phyloP scores from a whole-genome alignment of 1,140 invertebrate species.

The Lanistes nyassanus region DNA sequence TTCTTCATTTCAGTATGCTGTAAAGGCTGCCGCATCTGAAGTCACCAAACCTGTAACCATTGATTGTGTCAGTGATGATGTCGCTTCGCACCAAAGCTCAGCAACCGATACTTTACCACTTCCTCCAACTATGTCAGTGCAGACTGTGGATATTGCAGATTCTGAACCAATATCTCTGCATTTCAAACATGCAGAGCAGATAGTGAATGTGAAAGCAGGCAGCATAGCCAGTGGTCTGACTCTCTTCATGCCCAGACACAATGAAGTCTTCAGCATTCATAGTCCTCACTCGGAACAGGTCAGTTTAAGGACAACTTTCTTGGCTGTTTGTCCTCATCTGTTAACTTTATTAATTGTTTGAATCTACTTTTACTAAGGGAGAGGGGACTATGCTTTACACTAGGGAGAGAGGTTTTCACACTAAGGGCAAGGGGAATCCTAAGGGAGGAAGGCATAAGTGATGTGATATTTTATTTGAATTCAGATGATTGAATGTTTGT shows the following conservation, averaged over 20 bases:
- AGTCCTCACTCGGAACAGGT: constrained; percentile 22
- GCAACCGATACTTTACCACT: too few species aligned
- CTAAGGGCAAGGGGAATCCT: too few species aligned
- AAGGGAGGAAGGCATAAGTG: too few species aligned
- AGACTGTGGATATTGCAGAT: constrained; percentile 18
- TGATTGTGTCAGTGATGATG: neutral
- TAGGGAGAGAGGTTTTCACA: too few species aligned
- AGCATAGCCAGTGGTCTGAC: constrained; percentile 15
- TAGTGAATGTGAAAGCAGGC: constrained; percentile 19
- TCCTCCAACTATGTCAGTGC: neutral
- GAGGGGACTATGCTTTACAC: too few species aligned
- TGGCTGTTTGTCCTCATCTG: too few species aligned
- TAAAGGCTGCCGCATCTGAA: neutral
- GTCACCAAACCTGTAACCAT: neutral
- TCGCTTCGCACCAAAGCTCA: too few species aligned
- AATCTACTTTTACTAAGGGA: too few species aligned
- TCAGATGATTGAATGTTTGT: too few species aligned
- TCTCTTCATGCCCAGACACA: constrained; percentile 20
- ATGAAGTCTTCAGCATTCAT: constrained; percentile 24
- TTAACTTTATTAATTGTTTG: too few species aligned
- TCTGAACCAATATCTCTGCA: constrained; percentile 12
- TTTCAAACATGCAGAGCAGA: constrained; percentile 16
- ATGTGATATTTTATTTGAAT: too few species aligned
- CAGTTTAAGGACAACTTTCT: neutral
- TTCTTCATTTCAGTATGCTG: constrained; percentile 13